A percentile compares a stretch with the other conserved stretches of the same genome.
Conservation (phyloP, 1,140 invertebrate genomes). For the Conus ventricosus region DNA sequence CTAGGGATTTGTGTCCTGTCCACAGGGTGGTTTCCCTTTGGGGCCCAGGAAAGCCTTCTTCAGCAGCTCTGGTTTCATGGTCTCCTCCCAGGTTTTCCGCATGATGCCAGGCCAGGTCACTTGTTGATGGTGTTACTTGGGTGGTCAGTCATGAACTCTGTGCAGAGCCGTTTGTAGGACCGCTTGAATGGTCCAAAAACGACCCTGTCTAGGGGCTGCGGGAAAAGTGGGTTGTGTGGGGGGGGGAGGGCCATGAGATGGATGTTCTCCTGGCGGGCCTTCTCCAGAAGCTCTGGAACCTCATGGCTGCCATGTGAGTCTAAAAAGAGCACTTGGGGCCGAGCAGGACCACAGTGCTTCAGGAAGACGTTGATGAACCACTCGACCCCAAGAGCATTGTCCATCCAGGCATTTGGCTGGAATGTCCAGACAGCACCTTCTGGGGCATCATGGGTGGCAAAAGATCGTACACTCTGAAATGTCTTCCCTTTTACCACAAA, state of each 20-base stretch:
- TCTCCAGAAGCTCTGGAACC: conserved; percentile 41
- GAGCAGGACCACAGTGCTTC: conserved; percentile 39
- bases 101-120: conserved; percentile 31
- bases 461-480: conserved; percentile 30
- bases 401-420: conserved; percentile 48
- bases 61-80: conserved; percentile 1
- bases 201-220: conserved; percentile 50
- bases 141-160: conserved; percentile 41
- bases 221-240: conserved; percentile 54
- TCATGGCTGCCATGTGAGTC: conserved; percentile 53
- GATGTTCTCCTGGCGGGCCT: conserved; percentile 42
- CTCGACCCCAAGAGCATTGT: conserved; percentile 29
- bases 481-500: conserved; percentile 48
- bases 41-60: not conserved
- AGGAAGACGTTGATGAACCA: conserved; percentile 54
- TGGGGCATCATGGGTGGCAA: conserved; percentile 36
- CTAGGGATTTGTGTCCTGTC: not conserved
- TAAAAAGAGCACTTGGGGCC: conserved; percentile 52
- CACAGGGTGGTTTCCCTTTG: not conserved
- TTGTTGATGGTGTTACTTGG: conserved; percentile 45
- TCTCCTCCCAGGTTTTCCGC: conserved; percentile 8
- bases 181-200: conserved; percentile 55
- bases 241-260: conserved; percentile 54
- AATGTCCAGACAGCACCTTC: conserved; percentile 36
- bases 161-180: conserved; percentile 42